A percentile compares a stretch with the other conserved stretches of the same genome.
Conservation (phyloP, 2,797 vertebrate genomes). For the Spea hammondii region DNA sequence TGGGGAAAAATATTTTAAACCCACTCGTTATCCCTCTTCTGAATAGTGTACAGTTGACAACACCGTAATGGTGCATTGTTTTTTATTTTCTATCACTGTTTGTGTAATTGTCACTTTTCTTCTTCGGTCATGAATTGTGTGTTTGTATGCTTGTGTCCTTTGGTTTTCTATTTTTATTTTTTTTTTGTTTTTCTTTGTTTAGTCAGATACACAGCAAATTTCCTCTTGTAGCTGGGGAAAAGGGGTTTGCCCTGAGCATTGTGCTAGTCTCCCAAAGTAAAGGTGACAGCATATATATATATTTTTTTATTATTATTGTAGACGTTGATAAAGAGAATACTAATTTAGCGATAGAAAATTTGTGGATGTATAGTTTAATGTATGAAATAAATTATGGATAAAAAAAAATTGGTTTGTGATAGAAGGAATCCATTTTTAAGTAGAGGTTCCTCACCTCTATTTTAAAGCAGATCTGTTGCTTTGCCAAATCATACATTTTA, state of each 20-base stretch:
- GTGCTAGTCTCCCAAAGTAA: neutral
- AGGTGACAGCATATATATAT: no score
- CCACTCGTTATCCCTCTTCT: slow-evolving; percentile 57
- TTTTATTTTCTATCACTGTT: slow-evolving; percentile 51
- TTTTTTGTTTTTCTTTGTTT: slow-evolving; percentile 26
- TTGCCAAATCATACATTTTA: no score
- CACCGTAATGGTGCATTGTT: slow-evolving; percentile 60
- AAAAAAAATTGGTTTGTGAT: no score
- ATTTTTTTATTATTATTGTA: no score
- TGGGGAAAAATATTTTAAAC: slow-evolving; percentile 65
- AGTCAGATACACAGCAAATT: neutral
- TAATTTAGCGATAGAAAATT: no score
- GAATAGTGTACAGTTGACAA: slow-evolving; percentile 50
- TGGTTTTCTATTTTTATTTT: neutral
- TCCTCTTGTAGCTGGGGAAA: neutral
- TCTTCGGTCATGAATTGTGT: slow-evolving; percentile 51
- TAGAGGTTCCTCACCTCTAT: no score
- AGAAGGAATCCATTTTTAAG: no score
- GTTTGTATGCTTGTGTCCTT: slow-evolving; percentile 47
- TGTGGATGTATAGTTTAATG: no score
- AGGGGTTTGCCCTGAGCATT: neutral
- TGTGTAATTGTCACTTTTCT: slow-evolving; percentile 60
- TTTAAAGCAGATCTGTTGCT: no score
- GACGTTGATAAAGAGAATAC: no score
- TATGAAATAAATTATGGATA: no score